phyloP scores from a whole-genome alignment of 2,797 vertebrate species.

The Acanthiza pusilla region DNA sequence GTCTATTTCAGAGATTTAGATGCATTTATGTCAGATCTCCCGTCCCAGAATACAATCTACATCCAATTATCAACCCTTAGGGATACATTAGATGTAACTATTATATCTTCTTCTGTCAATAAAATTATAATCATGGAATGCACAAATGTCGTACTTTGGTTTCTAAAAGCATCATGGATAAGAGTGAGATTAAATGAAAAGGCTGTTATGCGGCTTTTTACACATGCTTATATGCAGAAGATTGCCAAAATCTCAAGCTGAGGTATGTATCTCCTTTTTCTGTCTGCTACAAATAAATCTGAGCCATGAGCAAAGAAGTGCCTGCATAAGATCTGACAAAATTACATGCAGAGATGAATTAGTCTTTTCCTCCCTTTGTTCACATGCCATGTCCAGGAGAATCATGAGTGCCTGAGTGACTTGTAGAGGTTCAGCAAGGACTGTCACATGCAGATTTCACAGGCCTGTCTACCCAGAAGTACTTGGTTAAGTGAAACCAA shows the following conservation, averaged over 20 bases:
- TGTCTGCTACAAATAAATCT: not conserved
- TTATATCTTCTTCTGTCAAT: conserved; percentile 72
- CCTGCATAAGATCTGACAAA: not conserved
- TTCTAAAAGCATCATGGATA: conserved; percentile 54
- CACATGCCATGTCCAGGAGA: not conserved
- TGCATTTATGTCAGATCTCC: conserved; percentile 49
- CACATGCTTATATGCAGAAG: conserved; percentile 3
- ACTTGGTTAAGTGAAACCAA: not conserved
- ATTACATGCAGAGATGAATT: not conserved
- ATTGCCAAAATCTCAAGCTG: conserved; percentile 15
- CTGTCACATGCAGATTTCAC: not conserved
- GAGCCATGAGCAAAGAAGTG: not conserved
- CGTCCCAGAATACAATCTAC: conserved; percentile 31
- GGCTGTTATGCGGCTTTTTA: conserved; percentile 26
- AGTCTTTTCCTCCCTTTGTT: not conserved
- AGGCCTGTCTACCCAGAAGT: not conserved
- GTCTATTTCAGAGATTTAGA: conserved; percentile 64
- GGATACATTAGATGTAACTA: conserved; percentile 62
- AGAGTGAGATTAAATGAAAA: conserved; percentile 53
- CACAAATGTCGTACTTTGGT: conserved; percentile 62
- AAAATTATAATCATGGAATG: conserved; percentile 67
- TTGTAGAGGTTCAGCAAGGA: not conserved
- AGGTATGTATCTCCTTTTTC: not conserved
- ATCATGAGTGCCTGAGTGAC: not conserved
- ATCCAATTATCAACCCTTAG: conserved; percentile 56